These are phyloP conservation scores for Lithophane socia DNA, from an alignment of 2,888 invertebrate species.

Conservation along the genomic window DNA sequence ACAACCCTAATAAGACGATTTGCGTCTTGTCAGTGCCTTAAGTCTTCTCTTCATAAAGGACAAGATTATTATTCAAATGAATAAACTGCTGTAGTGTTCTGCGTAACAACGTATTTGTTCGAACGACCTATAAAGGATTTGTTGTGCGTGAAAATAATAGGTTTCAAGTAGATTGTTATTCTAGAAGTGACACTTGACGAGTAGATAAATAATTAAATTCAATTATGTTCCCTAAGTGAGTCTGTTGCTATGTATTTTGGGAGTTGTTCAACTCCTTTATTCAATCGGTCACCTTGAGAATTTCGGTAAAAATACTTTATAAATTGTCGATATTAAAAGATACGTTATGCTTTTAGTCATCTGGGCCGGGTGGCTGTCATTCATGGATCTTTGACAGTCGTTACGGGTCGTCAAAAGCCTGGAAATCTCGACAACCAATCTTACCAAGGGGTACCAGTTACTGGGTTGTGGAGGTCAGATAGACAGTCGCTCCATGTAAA, in stretches of 20 bases:
- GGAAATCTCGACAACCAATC: no score
- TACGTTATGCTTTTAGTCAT: no score
- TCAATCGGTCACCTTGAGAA: not conserved
- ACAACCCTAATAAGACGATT: no score
- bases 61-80: slow-evolving; percentile 54
- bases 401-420: no score
- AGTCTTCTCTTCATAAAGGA: slow-evolving; percentile 35
- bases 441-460: no score
- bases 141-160: slow-evolving; percentile 49
- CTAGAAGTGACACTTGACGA: slow-evolving; percentile 22
- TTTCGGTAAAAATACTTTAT: not conserved
- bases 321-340: not conserved
- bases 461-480: no score
- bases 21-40: no score
- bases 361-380: no score
- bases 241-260: not conserved
- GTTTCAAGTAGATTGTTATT: slow-evolving; percentile 28
- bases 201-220: slow-evolving; percentile 28
- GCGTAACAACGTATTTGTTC: slow-evolving; percentile 40
- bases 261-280: not conserved
- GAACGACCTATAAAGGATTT: slow-evolving; percentile 41
- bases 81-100: slow-evolving; percentile 32
- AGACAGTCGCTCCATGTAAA: no score
- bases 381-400: no score
- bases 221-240: slow-evolving; percentile 2